phyloP scores from a whole-genome alignment of 2,888 invertebrate genomes.

The Drosophila nr. medialis region DNA sequence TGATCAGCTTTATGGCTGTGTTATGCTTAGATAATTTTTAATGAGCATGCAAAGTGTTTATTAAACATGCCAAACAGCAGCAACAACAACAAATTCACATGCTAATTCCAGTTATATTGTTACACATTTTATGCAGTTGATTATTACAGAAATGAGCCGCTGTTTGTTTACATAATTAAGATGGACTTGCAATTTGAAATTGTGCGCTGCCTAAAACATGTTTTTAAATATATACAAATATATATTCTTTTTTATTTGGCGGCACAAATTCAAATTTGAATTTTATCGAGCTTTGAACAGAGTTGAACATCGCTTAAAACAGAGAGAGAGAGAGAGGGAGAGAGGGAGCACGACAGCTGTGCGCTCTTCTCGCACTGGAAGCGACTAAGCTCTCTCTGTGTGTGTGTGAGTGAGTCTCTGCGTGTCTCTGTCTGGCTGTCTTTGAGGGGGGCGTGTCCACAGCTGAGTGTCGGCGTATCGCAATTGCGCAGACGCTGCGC shows the following conservation, averaged over 20 bases:
- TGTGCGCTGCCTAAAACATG: neutral
- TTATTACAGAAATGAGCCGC: conserved; percentile 36
- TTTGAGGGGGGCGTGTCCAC: conserved; percentile 57
- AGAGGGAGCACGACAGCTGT: conserved; percentile 33
- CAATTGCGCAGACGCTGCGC: conserved; percentile 68
- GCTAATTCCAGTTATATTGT: conserved; percentile 47
- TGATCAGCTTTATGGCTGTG: conserved; percentile 38
- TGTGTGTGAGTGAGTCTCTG: conserved; percentile 14
- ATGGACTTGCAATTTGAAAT: conserved; percentile 27
- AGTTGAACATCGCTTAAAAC: conserved; percentile 32
- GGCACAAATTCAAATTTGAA: conserved; percentile 59
- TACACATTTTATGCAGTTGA: conserved; percentile 65
- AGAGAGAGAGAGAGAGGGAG: neutral
- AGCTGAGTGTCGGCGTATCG: conserved; percentile 43
- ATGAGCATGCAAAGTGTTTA: conserved; percentile 84
- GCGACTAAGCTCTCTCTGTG: conserved; percentile 5
- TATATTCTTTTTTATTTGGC: conserved; percentile 9
- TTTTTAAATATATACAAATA: conserved; percentile 19
- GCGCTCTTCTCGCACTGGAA: conserved; percentile 38
- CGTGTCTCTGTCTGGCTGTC: conserved; percentile 49
- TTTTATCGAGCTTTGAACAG: conserved; percentile 46
- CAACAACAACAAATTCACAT: conserved; percentile 1
- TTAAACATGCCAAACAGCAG: conserved; percentile 62
- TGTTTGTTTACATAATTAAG: conserved; percentile 60
- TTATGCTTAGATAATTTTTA: conserved; percentile 78